Base-by-base conservation (phyloP, 2,797 vertebrate species). In the Hypotaenidia philippensis region DNA sequence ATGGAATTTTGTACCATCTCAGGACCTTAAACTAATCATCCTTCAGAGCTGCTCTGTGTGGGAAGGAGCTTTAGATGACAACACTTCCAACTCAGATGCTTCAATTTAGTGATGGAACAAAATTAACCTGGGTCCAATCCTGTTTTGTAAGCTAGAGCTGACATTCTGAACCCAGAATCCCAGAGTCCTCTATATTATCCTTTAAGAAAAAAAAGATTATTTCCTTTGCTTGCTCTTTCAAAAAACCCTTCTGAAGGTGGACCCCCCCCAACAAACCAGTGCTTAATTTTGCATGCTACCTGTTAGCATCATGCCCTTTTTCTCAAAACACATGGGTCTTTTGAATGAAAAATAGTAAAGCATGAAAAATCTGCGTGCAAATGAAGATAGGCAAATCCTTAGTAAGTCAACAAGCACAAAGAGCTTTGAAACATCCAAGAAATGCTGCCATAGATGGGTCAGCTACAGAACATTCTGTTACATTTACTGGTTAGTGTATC, bases 381-480 rank as follows among this genome's bases (percentile, higher is more conserved):
- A 83, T 23, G 31, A 87, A 91, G 71, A 80, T 40, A 77, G 55
- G 20, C 26, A 66, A 31, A 26, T 52, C 68, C 27, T 34, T 6
- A 44, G 7, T 49, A 87, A 57, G 32, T 49, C 34, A 94, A 55
- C 25, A 82, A 85, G 56, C 56, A 52, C 29, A 72, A 14, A 71
- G 27, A 70, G 23, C 50, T 76, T 59, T 65, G 27, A 87, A 84
- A 82, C 8, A 72, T 32, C 21, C 32, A 75, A 49, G 45, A 90
- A 92, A 66, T 6, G n/a, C 27, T 21, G 5, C 49, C 21, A 29
- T 0, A 75, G 34, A 84, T 78, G 63, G 12, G 19, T 40, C 87
- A 90, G 41, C 36, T 68, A 31, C 13, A 60, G 59, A 91, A 89
- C 50, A 60, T 50, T 56, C 52, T 65, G 44, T 88, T 86, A 70